Evolutionary conservation across 2,797 vertebrate species (phyloP), one percentile per base, ranked within the genome.

Genomic region (Enteromius radiatus): DNA sequence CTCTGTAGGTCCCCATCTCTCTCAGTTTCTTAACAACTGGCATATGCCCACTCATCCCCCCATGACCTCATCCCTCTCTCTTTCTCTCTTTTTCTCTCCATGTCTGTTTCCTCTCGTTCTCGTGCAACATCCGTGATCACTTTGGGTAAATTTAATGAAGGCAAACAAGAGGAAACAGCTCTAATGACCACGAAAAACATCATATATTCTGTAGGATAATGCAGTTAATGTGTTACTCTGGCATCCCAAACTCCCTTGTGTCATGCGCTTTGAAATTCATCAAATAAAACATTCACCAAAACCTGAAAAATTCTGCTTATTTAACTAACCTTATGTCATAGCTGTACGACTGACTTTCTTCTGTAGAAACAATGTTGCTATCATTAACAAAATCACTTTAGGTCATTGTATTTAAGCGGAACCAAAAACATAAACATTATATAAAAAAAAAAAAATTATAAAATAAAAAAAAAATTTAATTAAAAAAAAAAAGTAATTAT

Each of bases 11-110:
- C 92, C 88, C 87, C 87, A 87, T 92, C 89, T 88, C 89, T 90
- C 86, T 86, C 85, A 83, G 87, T 84, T 85, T 86, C 81, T 88
- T 89, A 92, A 93, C 91, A 89, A 92, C 89, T 88, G 89, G 91
- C 93, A 93, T 93, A 93, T 93, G 93, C 91, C 90, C 89, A 70
- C 74, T 80, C 86, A 84, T 82, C 87, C 84, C 86, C 83, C 83
- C 83, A 68, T 89, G 84, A 85, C 33, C 80, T 79, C 59, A 78
- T 78, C 43, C 78, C 28, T 71, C 82, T 76, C 78, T 76, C 84
- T 88, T 76, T 74, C 81, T 85, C 87, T 75, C 84, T 88, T 71
- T 76, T 79, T 86, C 87, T 84, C 88, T 84, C 84, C 76, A 67
- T 7, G 59, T 23, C 73, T 77, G 41, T 69, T 54, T 76, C 26